Conservation (phyloP, 2,888 invertebrate genomes). For the Drosophila picticornis region DNA sequence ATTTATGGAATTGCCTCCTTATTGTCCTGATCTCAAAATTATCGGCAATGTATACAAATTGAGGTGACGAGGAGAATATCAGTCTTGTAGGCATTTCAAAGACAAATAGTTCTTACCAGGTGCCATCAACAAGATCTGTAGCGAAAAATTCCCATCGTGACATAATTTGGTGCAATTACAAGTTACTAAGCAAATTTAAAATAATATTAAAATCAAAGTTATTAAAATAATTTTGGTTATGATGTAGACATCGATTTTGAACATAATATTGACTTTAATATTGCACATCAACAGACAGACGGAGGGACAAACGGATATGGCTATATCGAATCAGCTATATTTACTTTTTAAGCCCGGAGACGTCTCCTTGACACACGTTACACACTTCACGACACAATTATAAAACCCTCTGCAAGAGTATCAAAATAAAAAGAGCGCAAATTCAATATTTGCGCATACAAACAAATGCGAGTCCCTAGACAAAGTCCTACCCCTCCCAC, state of each 20-base stretch:
- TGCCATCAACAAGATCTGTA: no score
- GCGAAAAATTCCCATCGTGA: no score
- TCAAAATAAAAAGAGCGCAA: constrained; percentile 53
- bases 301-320: background rate
- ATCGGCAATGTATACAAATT: no score
- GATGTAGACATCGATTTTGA: background rate
- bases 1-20: no score
- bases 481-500: constrained; percentile 54
- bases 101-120: no score
- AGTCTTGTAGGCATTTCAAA: no score
- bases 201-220: no score
- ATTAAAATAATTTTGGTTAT: background rate
- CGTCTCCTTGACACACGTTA: background rate
- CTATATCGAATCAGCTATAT: background rate
- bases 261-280: background rate
- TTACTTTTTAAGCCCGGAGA: background rate
- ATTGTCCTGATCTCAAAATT: no score
- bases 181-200: no score
- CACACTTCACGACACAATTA: background rate
- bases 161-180: fast-evolving
- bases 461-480: constrained; percentile 60
- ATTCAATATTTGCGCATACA: constrained; percentile 75
- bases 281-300: background rate
- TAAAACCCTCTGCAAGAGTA: constrained; percentile 2
- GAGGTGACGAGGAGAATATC: no score